Percentiles rank a stretch among this genome's conserved stretches.
Conservation (phyloP, 2,888 invertebrate species). For the Clanis bilineata region DNA sequence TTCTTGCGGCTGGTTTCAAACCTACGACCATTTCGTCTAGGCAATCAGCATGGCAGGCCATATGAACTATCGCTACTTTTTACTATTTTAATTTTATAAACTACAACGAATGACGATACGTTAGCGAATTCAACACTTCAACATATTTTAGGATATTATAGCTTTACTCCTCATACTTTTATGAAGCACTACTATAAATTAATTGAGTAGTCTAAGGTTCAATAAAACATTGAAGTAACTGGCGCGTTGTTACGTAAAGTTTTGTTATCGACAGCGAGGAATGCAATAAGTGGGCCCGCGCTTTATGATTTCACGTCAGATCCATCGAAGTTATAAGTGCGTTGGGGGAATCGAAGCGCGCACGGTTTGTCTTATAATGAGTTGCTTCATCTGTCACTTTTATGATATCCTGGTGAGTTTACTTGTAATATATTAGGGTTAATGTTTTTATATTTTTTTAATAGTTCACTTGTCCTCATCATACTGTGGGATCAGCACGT, state of each 20-base stretch:
- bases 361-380: background rate
- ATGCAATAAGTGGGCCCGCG: slow-evolving; percentile 15
- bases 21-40: no score
- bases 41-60: no score
- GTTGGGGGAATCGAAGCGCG: background rate
- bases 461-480: background rate
- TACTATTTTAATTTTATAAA: no score
- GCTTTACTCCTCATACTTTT: no score
- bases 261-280: slow-evolving; percentile 9
- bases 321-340: background rate
- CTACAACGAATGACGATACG: no score
- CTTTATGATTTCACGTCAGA: slow-evolving; percentile 8
- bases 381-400: background rate
- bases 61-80: no score
- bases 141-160: no score
- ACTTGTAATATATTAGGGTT: background rate
- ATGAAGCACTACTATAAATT: no score
- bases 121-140: no score
- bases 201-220: no score
- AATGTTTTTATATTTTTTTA: background rate
- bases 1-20: no score
- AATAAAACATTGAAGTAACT: background rate
- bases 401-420: background rate
- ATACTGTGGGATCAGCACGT: no score
- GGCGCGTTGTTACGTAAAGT: slow-evolving; percentile 12